Percentiles rank a stretch among this genome's conserved stretches.
Conservation (phyloP, 30 jellyfish, hydroid and myxozoan species). For the Chrysaora quinquecirrha region DNA sequence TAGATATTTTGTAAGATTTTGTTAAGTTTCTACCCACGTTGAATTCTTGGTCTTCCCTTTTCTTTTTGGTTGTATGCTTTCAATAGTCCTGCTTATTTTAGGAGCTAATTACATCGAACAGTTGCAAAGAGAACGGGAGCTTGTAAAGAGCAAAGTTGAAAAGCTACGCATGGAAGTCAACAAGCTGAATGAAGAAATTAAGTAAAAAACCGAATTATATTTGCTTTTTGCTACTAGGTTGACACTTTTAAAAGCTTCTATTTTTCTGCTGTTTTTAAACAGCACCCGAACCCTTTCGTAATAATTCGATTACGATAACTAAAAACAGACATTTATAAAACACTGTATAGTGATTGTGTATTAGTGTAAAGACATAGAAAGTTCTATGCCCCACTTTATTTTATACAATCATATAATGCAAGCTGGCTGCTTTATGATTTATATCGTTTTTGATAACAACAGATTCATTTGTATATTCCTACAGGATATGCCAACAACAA, state of each 20-base stretch:
- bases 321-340: not conserved
- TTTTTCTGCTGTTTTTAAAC: not conserved
- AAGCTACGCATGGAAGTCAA: slow-evolving; percentile 49
- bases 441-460: not conserved
- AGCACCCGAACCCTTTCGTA: no score
- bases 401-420: no score
- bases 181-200: slow-evolving; percentile 60
- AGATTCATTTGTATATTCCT: no score
- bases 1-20: no score
- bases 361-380: not conserved
- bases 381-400: no score
- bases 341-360: not conserved
- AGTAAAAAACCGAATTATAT: slow-evolving; percentile 13
- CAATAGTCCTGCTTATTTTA: not conserved
- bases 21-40: no score
- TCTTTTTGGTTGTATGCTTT: not conserved
- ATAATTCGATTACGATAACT: no score
- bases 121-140: slow-evolving; percentile 71
- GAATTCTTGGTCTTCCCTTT: not conserved
- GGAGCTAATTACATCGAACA: slow-evolving; percentile 84
- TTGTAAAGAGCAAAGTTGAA: slow-evolving; percentile 41
- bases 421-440: not conserved
- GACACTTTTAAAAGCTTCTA: not conserved
- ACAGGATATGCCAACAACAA: slow-evolving; percentile 63
- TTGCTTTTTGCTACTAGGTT: not conserved